Base-by-base conservation (phyloP, 2,888 invertebrate genomes). In the Quadroppia sp. region DNA sequence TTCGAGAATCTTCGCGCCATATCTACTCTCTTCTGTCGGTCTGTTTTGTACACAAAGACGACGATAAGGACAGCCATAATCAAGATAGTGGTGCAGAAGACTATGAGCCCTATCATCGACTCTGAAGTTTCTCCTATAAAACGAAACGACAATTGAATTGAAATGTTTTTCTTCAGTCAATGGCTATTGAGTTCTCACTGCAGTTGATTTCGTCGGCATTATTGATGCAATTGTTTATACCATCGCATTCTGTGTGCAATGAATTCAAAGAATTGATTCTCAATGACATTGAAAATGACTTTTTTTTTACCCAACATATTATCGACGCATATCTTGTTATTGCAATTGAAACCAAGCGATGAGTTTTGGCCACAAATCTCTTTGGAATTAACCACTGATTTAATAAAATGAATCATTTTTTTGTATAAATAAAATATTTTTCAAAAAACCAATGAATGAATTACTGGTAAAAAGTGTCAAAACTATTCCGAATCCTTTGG, bases 401-500 rank as follows among this genome's bases (percentile, higher is more conserved):
- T 13, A 59, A 40, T 40, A 40, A 40, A 40, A 13, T 9, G 13
- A n/a, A n/a, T n/a, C n/a, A n/a, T n/a, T n/a, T n/a, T n/a, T n/a
- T n/a, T n/a, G n/a, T n/a, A 40, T 40, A 40, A 40, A 20, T 20
- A 9, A 3, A 48, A 48, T 48, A 17, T n/a, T 48, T 9, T 17
- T 15, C 30, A 11, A 64, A 64, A 1, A 61, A 61, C 17, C 11
- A 28, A 64, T 32, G 40, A 67, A n/a, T 17, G 17, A 69, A 64
- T 36, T 74, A 74, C 74, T 40, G 6, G 71, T 70, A 48, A 32
- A 74, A 17, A 71, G 9, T 17, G 70, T 74, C 40, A 74, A 28
- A 61, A 74, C 71, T 20, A 74, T 71, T 61, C 71, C 71, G 40
- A 74, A 74, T 28, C 74, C 74, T 71, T 74, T 74, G n/a, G 71